Evolutionary conservation across 2,113 vertebrate genomes (phyloP).

Genomic region (Pseudorasbora parva): DNA sequence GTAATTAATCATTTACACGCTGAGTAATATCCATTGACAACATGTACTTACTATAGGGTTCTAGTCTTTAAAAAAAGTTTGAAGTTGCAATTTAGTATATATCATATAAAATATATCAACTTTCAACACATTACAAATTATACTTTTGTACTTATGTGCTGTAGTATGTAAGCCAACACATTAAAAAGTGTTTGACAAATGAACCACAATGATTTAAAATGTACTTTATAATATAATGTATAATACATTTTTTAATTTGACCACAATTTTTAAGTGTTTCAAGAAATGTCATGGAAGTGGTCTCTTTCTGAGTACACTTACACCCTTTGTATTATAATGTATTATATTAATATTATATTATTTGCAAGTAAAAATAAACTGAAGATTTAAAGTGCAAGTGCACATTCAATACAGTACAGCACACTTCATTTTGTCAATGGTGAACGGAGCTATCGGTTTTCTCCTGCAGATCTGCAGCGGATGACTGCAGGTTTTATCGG

Average conservation of each 20-base stretch:
- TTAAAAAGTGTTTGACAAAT: no score
- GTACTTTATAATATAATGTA: neutral
- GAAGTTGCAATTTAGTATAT: no score
- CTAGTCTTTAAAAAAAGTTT: no score
- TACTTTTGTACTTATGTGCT: no score
- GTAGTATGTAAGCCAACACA: no score
- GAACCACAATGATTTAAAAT: neutral
- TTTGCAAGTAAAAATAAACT: neutral
- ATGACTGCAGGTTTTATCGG: conserved; percentile 94
- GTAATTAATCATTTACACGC: no score
- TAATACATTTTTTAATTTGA: neutral
- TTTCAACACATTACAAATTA: no score
- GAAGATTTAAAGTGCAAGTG: neutral
- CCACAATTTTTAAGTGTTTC: neutral
- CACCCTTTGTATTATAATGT: no score
- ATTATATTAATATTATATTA: neutral
- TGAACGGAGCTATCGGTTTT: neutral
- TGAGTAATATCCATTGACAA: no score
- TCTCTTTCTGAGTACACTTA: no score
- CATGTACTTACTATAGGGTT: no score
- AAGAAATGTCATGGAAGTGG: neutral
- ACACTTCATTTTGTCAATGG: fast-evolving
- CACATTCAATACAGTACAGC: neutral
- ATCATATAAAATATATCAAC: no score
- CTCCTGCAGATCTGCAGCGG: conserved; percentile 83